Percentiles rank a stretch among this genome's conserved stretches.
phyloP scores from a whole-genome alignment of 1,140 invertebrate genomes.

The Lucilia sericata region DNA sequence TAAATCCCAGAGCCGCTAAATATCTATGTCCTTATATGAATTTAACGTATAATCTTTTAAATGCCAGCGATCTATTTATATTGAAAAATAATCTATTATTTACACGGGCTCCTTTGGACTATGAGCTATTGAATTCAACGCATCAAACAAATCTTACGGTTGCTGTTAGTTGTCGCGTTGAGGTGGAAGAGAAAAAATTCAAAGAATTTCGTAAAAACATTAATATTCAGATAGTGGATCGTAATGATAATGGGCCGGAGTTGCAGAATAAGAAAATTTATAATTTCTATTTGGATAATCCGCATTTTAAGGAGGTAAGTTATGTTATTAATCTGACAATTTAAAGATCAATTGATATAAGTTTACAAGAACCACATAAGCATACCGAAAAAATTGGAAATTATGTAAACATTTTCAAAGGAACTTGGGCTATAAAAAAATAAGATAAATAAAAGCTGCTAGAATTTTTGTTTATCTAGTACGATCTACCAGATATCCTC shows the following conservation, averaged over 20 bases:
- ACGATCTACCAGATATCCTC: no score
- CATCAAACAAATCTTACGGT: conserved; percentile 49
- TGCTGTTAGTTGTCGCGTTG: conserved; percentile 53
- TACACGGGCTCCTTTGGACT: conserved; percentile 56
- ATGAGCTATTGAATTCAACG: conserved; percentile 53
- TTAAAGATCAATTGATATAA: no score
- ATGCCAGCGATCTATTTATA: conserved; percentile 54
- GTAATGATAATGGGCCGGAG: conserved; percentile 64
- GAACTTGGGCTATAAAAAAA: no score
- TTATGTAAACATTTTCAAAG: no score
- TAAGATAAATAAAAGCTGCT: no score
- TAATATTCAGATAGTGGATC: conserved; percentile 60
- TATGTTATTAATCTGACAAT: no score
- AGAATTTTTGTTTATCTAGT: no score
- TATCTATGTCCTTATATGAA: conserved; percentile 57
- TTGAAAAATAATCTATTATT: conserved; percentile 59
- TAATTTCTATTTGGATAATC: conserved; percentile 60
- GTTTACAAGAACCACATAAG: no score
- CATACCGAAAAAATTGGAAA: no score
- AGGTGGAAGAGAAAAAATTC: conserved; percentile 41
- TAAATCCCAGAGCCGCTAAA: conserved; percentile 58
- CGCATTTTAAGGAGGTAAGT: conserved; percentile 64
- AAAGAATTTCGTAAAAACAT: conserved; percentile 54
- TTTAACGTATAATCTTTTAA: conserved; percentile 55
- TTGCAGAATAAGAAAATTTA: conserved; percentile 58